Base-by-base conservation (phyloP, 1,140 invertebrate genomes). In the Pachyrhynchus sulphureomaculatus region DNA sequence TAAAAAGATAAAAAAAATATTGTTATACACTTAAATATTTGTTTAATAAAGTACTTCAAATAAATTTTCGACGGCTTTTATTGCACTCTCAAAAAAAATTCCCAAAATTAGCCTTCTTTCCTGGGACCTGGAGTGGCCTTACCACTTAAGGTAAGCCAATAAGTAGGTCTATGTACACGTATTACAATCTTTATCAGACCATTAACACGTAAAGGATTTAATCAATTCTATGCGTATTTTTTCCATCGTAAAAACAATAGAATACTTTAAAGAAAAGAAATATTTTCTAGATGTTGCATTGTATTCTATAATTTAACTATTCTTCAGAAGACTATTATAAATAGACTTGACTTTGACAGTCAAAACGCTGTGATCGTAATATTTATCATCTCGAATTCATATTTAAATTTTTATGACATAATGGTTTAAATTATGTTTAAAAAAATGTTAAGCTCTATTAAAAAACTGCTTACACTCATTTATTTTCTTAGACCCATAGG, bases 291-390 rank as follows among this genome's bases (percentile, higher is more conserved):
- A 37, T 20, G 34, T 15, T 37, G 51, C 51, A 53, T 53, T 53
- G 51, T 53, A 39, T 53, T 53, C 51, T 39, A 53, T 53, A 39
- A 53, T 42, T 32, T 37, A 44, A 44, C 42, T 42, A 44, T 55
- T 55, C 3, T 44, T 29, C 15, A 12, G 32, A 48, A 13, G 45
- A 51, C 48, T 6, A 17, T 33, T 51, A 51, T 51, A 51, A 51
- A 51, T 51, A 2, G 4, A 17, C 15, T 36, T 34, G 17, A 51
- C 24, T 17, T 51, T 51, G 48, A 51, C 45, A 48, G 12, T 29
- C 45, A 15, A 48, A 48, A 48, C 24, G 26, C 15, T 15, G n/a
- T 18, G 23, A 17, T 34, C 10, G 13, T 51, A 10, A 51, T 29
- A 51, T 36, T 34, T 20, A 51, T 51, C 17, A 34, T 18, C n/a